Evolutionary conservation across 2,888 invertebrate species (phyloP).

Genomic region (Nymphalis polychloros): DNA sequence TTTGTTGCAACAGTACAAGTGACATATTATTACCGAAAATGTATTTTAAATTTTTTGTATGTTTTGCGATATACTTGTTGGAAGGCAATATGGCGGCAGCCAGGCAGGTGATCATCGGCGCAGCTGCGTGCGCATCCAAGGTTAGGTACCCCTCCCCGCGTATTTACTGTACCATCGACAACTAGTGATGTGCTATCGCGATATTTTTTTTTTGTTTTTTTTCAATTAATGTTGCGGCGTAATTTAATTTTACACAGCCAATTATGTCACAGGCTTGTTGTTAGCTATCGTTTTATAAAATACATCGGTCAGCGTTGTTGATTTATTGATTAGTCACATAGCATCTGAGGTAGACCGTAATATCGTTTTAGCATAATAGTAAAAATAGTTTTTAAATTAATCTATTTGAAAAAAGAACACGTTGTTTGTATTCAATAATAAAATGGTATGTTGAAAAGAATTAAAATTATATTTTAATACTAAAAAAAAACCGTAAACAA

Average conservation of each 20-base stretch:
- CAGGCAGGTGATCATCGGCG: slow-evolving; percentile 69
- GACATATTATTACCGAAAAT: slow-evolving; percentile 35
- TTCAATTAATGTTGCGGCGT: slow-evolving; percentile 35
- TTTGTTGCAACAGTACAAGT: slow-evolving; percentile 22
- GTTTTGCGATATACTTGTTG: slow-evolving; percentile 61
- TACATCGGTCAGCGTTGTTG: slow-evolving; percentile 26
- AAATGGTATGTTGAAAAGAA: not conserved
- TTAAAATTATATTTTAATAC: not conserved
- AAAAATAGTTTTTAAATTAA: too few relatives aligned
- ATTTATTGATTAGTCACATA: slow-evolving; percentile 25
- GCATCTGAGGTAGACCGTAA: not conserved
- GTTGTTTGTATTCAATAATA: too few relatives aligned
- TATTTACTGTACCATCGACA: slow-evolving; percentile 55
- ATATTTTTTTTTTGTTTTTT: slow-evolving; percentile 41
- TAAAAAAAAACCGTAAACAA: not conserved
- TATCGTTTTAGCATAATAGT: not conserved
- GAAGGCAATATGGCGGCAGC: slow-evolving; percentile 64
- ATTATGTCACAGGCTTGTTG: slow-evolving; percentile 38
- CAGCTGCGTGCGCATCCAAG: slow-evolving; percentile 74
- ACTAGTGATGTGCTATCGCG: slow-evolving; percentile 59
- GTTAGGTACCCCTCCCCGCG: slow-evolving; percentile 65
- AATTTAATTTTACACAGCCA: slow-evolving; percentile 41
- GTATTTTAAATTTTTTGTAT: slow-evolving; percentile 43
- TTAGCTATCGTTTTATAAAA: slow-evolving; percentile 35
- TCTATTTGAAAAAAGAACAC: too few relatives aligned